Evolutionary conservation across 1,140 invertebrate species (phyloP), one percentile per base, ranked within the genome.

Genomic region (Drosophila repletoides): DNA sequence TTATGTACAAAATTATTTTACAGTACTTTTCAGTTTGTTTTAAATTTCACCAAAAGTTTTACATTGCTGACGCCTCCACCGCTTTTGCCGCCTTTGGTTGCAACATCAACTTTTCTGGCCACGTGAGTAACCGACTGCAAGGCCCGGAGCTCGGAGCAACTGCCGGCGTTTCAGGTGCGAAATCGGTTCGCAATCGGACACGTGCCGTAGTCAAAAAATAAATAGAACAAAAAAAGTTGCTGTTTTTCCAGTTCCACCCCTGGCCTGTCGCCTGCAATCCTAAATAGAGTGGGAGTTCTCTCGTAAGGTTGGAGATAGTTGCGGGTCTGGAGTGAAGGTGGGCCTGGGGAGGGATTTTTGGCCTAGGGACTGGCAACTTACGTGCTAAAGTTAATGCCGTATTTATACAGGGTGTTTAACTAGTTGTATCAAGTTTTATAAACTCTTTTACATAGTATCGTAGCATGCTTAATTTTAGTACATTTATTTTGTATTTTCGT

Each of bases 1-100:
- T 21, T 86, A 86, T 86, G 40, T 86, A 86, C 80, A 86, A 76
- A 87, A 87, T 87, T 86, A 86, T 86, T 59, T 80, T 87, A 86
- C 80, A 86, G 46, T 79, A 59, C 34, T 56, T 72, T 56, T 43
- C 14, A 34, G 36, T 77, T 65, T 56, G 63, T 53, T 73, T 73
- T 36, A 59, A 74, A 84, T 84, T 83, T 84, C 74, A 83, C 70
- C 79, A 67, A 84, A 84, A 75, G 59, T 84, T 64, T 45, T 4
- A 15, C 56, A 33, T 6, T 24, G 26, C 15, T 12, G 45, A 43
- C 9, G 21, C 3, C 2, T 3, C n/a, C n/a, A n/a, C n/a, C n/a
- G n/a, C n/a, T n/a, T n/a, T n/a, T n/a, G n/a, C n/a, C n/a, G n/a
- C n/a, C n/a, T n/a, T n/a, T n/a, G n/a, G 3, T 22, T 49, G 22